Base-by-base conservation (phyloP, 2,888 invertebrate species). In the Dioctria linearis region DNA sequence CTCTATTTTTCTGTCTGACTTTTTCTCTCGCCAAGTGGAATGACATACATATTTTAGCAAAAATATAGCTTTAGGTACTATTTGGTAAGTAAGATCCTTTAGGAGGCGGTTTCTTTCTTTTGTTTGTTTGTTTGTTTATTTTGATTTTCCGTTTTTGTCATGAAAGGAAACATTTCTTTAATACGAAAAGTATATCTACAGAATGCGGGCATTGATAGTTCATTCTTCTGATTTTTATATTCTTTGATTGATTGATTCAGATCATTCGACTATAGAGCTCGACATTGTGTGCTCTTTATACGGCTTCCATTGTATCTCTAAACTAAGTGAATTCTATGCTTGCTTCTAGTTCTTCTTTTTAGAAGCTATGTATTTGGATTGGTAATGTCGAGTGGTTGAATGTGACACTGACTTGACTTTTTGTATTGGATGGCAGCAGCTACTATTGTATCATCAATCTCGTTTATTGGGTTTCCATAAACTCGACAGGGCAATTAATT, bases 211-310 rank as follows among this genome's bases (percentile, higher is more conserved):
- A 46, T 8, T 54, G 51, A 25, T 25, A 43, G 42, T 67, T 67
- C 67, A 43, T 71, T 71, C 37, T 71, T 13, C 37, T 71, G 54
- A 51, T 39, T 71, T 40, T 25, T 39, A 71, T 51, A 51, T 49
- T 25, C 51, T 54, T 54, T 71, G 71, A 71, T 71, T 71, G 71
- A 71, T 71, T 71, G 71, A 54, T 67, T 67, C 25, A 13, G 49
- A 25, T 25, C 25, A 25, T 25, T 25, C 25, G 25, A n/a, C n/a
- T 25, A 25, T 1, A 2, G 25, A 25, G 25, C 25, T 25, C 25
- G 25, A 25, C 25, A 25, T 25, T 25, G 25, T 25, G 25, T 25
- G 25, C 25, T 25, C 25, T 25, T 25, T 25, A 25, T 25, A 25
- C 25, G 25, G 25, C 25, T 25, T 0, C 25, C 25, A 1, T 25